A percentile compares a stretch with the other conserved stretches of the same genome.
phyloP scores from a whole-genome alignment of 2,797 vertebrate genomes.

The Sebastes cheni region DNA sequence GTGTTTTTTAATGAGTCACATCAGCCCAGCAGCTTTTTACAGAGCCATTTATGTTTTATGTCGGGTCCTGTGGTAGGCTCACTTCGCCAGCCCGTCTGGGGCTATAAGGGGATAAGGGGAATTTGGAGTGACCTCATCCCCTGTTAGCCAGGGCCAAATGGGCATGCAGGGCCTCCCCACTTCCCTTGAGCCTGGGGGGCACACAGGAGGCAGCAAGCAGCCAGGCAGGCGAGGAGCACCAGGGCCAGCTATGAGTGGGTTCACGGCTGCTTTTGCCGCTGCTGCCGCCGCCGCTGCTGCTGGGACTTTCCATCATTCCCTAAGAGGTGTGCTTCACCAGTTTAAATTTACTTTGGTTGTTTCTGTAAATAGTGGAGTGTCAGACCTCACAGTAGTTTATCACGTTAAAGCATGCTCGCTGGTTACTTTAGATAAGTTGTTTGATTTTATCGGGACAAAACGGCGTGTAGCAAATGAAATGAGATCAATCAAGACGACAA shows the following conservation, averaged over 20 bases:
- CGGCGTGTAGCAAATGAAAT: slow-evolving; percentile 42
- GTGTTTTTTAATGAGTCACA: slow-evolving; percentile 86
- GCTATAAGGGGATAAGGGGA: slow-evolving; percentile 81
- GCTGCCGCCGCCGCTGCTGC: slow-evolving; percentile 48
- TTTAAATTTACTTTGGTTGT: slow-evolving; percentile 58
- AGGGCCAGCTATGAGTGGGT: slow-evolving; percentile 68
- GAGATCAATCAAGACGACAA: slow-evolving; percentile 61
- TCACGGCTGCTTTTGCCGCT: slow-evolving; percentile 65
- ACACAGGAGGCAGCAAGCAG: slow-evolving; percentile 74
- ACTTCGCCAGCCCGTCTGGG: slow-evolving; percentile 76
- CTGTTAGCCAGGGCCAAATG: slow-evolving; percentile 78
- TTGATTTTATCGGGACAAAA: slow-evolving; percentile 51
- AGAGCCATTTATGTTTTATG: slow-evolving; percentile 82
- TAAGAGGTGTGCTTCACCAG: slow-evolving; percentile 53
- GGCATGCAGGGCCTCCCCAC: slow-evolving; percentile 76
- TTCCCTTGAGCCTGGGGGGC: slow-evolving; percentile 80
- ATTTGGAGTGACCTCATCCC: slow-evolving; percentile 85
- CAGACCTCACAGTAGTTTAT: slow-evolving; percentile 41
- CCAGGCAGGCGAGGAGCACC: slow-evolving; percentile 65
- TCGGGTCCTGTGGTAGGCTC: slow-evolving; percentile 76
- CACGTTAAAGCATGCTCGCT: slow-evolving; percentile 29
- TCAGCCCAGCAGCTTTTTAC: slow-evolving; percentile 79
- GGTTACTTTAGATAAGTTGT: slow-evolving; percentile 58
- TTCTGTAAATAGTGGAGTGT: slow-evolving; percentile 61
- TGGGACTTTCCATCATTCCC: slow-evolving; percentile 82